Conservation (phyloP, 2,113 vertebrate species). For the Hippocampus barbouri region DNA sequence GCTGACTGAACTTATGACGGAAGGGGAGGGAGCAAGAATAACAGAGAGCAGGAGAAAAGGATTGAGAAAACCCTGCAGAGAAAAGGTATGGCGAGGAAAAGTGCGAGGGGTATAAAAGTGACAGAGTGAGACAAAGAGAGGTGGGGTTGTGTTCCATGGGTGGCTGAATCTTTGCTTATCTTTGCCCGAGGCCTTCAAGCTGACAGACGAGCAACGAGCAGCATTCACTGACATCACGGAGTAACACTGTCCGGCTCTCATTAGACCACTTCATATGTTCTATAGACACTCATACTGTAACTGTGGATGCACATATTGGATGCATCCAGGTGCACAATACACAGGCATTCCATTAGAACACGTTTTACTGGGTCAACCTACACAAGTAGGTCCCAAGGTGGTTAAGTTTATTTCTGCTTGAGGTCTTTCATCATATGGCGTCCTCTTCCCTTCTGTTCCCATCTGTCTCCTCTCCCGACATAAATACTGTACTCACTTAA, state of each 20-base stretch:
- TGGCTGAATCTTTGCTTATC: constrained; percentile 35
- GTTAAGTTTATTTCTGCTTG: constrained; percentile 1
- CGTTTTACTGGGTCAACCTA: constrained; percentile 1
- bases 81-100: background rate
- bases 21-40: constrained; percentile 19
- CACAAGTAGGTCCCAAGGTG: constrained; percentile 8
- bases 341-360: constrained; percentile 7
- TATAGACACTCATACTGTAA: background rate
- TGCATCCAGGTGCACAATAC: background rate
- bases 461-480: constrained; percentile 6
- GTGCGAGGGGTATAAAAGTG: constrained; percentile 1
- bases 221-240: constrained; percentile 28
- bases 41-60: background rate
- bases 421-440: constrained; percentile 7
- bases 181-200: constrained; percentile 36
- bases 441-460: background rate
- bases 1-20: constrained; percentile 14
- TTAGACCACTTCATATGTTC: constrained; percentile 2
- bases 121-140: background rate
- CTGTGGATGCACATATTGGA: background rate
- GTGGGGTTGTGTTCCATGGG: constrained; percentile 28
- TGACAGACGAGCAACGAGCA: constrained; percentile 40
- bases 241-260: constrained; percentile 22
- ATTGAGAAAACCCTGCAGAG: background rate
- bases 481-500: background rate